Base-by-base conservation (phyloP, 2,113 vertebrate species). In the Fulmarus glacialis region DNA sequence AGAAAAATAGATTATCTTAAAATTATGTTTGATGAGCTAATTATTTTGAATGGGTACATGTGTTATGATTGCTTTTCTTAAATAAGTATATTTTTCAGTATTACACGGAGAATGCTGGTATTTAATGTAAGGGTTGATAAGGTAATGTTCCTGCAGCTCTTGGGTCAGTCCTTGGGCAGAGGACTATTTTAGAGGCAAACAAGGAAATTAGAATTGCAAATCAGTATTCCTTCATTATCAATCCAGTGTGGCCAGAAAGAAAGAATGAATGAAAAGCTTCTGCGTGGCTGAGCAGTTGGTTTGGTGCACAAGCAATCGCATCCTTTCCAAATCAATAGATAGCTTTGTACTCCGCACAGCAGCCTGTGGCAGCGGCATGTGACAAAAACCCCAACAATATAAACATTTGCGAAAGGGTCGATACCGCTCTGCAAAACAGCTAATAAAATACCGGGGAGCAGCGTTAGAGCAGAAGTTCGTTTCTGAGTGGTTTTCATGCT, bases 181-280 rank as follows among this genome's bases (percentile, higher is more conserved):
- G 68, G 36, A 45, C 43, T 59, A 9, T 34, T 68, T 26, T 27
- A 47, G 86, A 93, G 70, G 13, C 81, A 82, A 90, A 34, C 36
- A 15, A 42, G 59, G 64, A 47, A n/a, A 87, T 96, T 50, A 59
- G 45, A 85, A 94, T 95, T 96, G 81, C 89, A 97, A 75, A 97
- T 74, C 14, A 19, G 26, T n/a, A 27, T 96, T 93, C 96, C 71
- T 78, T 71, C 95, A 74, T 72, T 48, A 52, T 94, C 85, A 55
- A 64, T 70, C 94, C 67, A 68, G 90, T 26, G 18, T 73, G 91
- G 70, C 75, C 89, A 73, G 82, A 64, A 12, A 47, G 32, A 93
- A 74, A 48, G 84, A 82, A 30, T 86, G 93, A 96, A 64, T 93
- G 84, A 42, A 62, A 75, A 71, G 70, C 93, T 74, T 52, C 48